Evolutionary conservation across 1,140 invertebrate species (phyloP), one percentile per base, ranked within the genome.

Genomic region (Arion vulgaris): DNA sequence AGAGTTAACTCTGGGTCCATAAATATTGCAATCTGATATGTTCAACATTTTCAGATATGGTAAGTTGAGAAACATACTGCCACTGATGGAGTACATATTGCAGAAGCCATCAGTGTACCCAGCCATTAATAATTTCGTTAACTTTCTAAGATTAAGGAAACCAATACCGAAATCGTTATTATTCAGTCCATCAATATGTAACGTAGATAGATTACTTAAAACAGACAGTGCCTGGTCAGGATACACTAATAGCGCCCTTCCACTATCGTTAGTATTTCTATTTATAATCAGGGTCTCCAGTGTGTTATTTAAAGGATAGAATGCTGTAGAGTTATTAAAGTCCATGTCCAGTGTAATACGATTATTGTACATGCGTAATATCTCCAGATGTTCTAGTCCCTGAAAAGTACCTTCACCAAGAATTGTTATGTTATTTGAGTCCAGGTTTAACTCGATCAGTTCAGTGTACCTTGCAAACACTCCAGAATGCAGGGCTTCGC

Each of bases 151-250:
- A 19, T 28, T n/a, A 4, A 28, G 26, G 28, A 80, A 80, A 0
- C 39, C 36, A 1, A 26, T 17, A 2, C 66, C 66, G 51, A 80
- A 71, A 4, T 0, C 7, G 2, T 69, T 49, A n/a, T 71, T 32
- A 0, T 23, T 19, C 19, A 80, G 26, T 17, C 78, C 78, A 51
- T 80, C 78, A 45, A 80, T 80, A 28, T 45, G 26, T 13, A 80
- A 41, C 9, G 19, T 11, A 23, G 36, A 38, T 17, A 80, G 39
- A 9, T 80, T 45, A 32, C 36, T 71, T 41, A 80, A 57, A 28
- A 71, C 36, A 36, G 78, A 80, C 62, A 80, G n/a, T 2, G 78
- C 78, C 7, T 80, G 34, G 68, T 80, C 78, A 2, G 78, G 78
- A 45, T 80, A 80, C 0, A 17, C n/a, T 28, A 49, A 34, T 7